A percentile compares a stretch with the other conserved stretches of the same genome.
Evolutionary conservation across 2,113 vertebrate genomes (phyloP).

Genomic region (Steatornis caripensis): DNA sequence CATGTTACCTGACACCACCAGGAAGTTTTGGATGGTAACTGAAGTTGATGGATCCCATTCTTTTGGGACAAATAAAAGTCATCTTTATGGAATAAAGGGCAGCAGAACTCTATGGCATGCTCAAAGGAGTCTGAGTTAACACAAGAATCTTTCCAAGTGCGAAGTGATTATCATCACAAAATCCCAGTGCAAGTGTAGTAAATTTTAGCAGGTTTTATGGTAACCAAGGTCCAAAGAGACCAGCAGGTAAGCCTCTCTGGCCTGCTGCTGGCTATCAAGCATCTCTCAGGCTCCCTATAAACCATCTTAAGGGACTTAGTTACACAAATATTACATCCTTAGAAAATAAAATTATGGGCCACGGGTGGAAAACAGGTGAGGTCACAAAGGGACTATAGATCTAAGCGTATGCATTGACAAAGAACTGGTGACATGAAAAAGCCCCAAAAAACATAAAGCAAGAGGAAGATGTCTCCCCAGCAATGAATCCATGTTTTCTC

Average conservation of each 20-base stretch:
- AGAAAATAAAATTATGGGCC: not conserved
- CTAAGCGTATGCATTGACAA: not conserved
- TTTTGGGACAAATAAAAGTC: not conserved
- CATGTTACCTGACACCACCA: not conserved
- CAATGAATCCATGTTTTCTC: not conserved
- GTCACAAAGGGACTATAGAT: not conserved
- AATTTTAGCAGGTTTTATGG: not conserved
- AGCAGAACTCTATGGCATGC: not conserved
- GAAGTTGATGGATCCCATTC: not conserved
- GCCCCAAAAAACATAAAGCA: not conserved
- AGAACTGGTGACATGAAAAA: not conserved
- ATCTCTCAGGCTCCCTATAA: not conserved
- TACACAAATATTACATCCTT: not conserved
- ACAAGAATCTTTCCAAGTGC: not conserved
- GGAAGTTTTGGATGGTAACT: not conserved
- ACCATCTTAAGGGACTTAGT: not conserved
- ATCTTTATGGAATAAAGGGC: not conserved
- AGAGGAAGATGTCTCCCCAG: not conserved
- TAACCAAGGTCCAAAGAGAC: not conserved
- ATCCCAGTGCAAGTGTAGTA: rapidly evolving
- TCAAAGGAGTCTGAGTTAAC: not conserved
- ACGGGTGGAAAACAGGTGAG: not conserved
- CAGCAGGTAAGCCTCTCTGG: not conserved
- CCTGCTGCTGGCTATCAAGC: not conserved
- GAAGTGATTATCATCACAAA: not conserved